These are phyloP conservation scores for Drosophila chauvacae DNA, from an alignment of 1,140 invertebrate species.

Conservation along the genomic window DNA sequence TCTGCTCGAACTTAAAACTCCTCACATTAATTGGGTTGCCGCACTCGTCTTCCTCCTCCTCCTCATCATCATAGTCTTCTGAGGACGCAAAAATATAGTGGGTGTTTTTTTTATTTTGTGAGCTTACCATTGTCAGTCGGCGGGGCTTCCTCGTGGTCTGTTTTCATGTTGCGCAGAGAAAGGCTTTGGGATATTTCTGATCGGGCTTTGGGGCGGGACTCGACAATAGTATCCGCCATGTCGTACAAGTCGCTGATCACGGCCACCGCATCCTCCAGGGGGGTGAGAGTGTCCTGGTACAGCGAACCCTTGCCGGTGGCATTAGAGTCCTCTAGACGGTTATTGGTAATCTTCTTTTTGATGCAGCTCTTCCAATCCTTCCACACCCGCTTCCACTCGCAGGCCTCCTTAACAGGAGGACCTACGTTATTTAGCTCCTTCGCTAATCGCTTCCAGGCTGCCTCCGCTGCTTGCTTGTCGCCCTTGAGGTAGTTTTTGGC, in stretches of 20 bases:
- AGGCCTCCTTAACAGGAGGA: constrained; percentile 58
- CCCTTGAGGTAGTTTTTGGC: constrained; percentile 69
- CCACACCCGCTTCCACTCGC: constrained; percentile 72
- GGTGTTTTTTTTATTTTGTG: not conserved
- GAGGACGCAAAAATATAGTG: not conserved
- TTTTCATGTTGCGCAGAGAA: constrained; percentile 45
- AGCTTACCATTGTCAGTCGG: constrained; percentile 52
- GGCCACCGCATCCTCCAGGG: constrained; percentile 65
- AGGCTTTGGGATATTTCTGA: constrained; percentile 13
- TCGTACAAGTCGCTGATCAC: constrained; percentile 64
- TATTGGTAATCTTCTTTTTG: constrained; percentile 63
- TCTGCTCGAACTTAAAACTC: constrained; percentile 33
- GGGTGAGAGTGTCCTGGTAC: constrained; percentile 67
- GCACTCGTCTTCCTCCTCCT: constrained; percentile 52
- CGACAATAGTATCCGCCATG: constrained; percentile 58
- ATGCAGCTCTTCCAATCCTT: constrained; percentile 75
- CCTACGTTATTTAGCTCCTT: constrained; percentile 68
- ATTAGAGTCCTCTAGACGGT: constrained; percentile 60
- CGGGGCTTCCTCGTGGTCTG: constrained; percentile 39
- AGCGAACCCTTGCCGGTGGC: constrained; percentile 54
- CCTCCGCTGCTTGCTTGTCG: constrained; percentile 65
- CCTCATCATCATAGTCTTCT: constrained; percentile 27
- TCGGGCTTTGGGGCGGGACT: constrained; percentile 32
- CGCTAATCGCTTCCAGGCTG: constrained; percentile 64
- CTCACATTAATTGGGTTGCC: constrained; percentile 19